These are phyloP conservation scores for Aphrocallistes beatrix DNA, from an alignment of 37 sponge, comb jelly and placozoan genomes.

Conservation along the genomic window DNA sequence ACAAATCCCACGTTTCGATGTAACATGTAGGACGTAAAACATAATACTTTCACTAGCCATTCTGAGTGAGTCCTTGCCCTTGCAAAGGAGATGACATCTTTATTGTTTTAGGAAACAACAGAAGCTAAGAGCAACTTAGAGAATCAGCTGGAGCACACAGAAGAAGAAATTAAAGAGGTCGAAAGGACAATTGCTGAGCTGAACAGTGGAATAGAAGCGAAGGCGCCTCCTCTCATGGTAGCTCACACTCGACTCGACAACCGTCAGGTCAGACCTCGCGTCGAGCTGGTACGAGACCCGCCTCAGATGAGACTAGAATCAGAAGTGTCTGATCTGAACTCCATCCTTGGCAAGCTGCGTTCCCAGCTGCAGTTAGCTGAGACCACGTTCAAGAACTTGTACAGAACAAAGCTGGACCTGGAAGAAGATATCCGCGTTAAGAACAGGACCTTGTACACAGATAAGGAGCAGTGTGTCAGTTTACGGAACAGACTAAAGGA, in stretches of 20 bases:
- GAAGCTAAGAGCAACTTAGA: conserved; percentile 66
- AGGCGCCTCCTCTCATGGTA: conserved; percentile 52
- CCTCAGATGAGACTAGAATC: conserved; percentile 66
- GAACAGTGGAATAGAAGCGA: conserved; percentile 46
- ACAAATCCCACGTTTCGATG: too few relatives aligned
- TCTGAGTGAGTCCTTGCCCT: too few relatives aligned
- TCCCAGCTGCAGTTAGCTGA: conserved; percentile 51
- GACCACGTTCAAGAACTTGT: conserved; percentile 55
- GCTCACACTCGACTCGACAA: conserved; percentile 69
- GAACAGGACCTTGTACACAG: conserved; percentile 67
- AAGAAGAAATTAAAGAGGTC: conserved; percentile 48
- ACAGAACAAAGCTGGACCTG: conserved; percentile 57
- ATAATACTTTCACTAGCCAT: too few relatives aligned
- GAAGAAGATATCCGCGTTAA: conserved; percentile 84
- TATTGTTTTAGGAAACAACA: conserved; percentile 29
- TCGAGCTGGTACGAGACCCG: conserved; percentile 84
- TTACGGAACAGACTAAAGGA: conserved; percentile 41
- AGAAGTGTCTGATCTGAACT: conserved; percentile 50
- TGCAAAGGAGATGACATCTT: neutral
- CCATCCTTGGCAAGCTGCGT: neutral
- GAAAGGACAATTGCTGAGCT: conserved; percentile 53
- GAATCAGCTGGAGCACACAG: conserved; percentile 51
- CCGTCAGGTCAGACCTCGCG: conserved; percentile 57
- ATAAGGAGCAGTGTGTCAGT: conserved; percentile 59
- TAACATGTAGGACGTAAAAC: too few relatives aligned